phyloP scores from a whole-genome alignment of 2,888 invertebrate species.

The Callyntrura guangdongensis region DNA sequence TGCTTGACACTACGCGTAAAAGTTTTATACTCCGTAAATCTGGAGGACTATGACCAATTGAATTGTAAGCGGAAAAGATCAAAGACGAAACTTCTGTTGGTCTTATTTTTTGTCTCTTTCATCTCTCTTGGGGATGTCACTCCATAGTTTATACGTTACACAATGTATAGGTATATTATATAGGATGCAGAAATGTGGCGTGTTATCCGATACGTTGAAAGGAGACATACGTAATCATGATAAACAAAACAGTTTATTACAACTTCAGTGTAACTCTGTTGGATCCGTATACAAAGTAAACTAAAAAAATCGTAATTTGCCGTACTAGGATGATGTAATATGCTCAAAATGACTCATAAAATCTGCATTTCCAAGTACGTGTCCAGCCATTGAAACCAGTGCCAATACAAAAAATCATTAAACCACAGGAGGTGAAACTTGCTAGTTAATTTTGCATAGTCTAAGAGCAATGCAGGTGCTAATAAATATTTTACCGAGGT shows the following conservation, averaged over 20 bases:
- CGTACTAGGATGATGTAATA: too few species aligned
- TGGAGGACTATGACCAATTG: constrained; percentile 84
- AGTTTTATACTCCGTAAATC: constrained; percentile 63
- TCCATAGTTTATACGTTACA: not conserved
- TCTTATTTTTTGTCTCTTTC: constrained; percentile 69
- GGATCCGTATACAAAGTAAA: not conserved
- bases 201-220: not conserved
- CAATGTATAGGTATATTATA: not conserved
- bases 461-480: too few species aligned
- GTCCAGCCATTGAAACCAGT: too few species aligned
- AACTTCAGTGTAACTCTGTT: too few species aligned
- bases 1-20: constrained; percentile 49
- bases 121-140: not conserved
- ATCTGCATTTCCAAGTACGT: too few species aligned
- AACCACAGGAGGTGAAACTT: too few species aligned
- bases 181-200: not conserved
- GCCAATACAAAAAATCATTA: too few species aligned
- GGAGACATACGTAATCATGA: not conserved
- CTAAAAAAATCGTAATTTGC: not conserved
- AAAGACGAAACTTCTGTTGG: constrained; percentile 79
- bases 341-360: too few species aligned
- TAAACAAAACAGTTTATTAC: constrained; percentile 6
- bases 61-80: constrained; percentile 83
- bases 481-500: too few species aligned
- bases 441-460: too few species aligned